These are phyloP conservation scores for Maccullochella peelii DNA, from an alignment of 2,113 vertebrate genomes.

Conservation along the genomic window DNA sequence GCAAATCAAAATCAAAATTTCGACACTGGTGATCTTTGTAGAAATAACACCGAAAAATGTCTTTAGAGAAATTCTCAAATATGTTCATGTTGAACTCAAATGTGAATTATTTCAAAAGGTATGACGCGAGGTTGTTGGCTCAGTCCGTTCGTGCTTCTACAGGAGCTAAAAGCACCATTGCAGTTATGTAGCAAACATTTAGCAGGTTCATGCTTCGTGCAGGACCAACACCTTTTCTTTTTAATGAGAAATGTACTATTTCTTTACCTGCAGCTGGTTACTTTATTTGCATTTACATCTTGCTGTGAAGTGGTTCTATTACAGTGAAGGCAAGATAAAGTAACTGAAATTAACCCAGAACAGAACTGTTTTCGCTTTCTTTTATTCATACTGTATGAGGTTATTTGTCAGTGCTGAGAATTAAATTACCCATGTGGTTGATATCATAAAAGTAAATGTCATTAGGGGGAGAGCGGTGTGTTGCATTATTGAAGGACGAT, in stretches of 20 bases:
- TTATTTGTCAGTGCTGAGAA: conserved; percentile 46
- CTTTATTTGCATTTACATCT: conserved; percentile 4
- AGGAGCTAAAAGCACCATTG: not conserved
- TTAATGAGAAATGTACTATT: not conserved
- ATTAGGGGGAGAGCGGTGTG: conserved; percentile 18
- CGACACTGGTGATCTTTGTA: not conserved
- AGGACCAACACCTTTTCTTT: not conserved
- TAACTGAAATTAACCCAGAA: conserved; percentile 30
- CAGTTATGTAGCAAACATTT: not conserved
- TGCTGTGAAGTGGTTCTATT: not conserved
- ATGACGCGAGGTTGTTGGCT: not conserved
- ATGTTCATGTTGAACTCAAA: not conserved
- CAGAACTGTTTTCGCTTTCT: conserved; percentile 36
- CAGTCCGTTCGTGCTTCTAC: not conserved
- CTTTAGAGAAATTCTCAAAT: not conserved
- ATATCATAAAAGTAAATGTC: conserved; percentile 41
- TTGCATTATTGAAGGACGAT: conserved; percentile 41
- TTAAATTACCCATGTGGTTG: conserved; percentile 55
- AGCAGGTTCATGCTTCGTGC: not conserved
- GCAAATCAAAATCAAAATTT: conserved; percentile 25
- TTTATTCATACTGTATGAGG: conserved; percentile 36
- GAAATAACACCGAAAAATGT: not conserved
- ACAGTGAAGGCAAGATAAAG: not conserved
- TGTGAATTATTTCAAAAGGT: not conserved
- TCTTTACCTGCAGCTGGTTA: not conserved